Conservation (phyloP, 1,140 invertebrate species). For the Heliothis subflexa region DNA sequence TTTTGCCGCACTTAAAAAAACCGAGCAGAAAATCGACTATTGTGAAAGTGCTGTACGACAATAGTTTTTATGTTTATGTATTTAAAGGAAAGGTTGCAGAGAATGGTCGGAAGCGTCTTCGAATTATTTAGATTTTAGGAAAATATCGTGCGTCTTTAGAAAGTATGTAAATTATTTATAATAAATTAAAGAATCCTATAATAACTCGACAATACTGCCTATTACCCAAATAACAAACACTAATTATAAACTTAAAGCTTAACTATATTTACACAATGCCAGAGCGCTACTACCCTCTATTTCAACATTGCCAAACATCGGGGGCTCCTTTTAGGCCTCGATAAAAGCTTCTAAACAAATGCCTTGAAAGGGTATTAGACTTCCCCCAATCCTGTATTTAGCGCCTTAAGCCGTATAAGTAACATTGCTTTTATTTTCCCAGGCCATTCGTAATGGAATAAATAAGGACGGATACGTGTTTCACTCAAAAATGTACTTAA, state of each 20-base stretch:
- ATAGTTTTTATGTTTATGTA: no score
- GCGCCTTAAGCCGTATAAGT: slow-evolving; percentile 42
- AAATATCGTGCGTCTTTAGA: no score
- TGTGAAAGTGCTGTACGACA: no score
- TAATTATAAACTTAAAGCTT: neutral
- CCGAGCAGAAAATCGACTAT: no score
- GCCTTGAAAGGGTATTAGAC: slow-evolving; percentile 44
- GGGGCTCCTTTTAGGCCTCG: slow-evolving; percentile 27
- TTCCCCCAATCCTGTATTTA: slow-evolving; percentile 29
- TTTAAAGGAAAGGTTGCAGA: no score
- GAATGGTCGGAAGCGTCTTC: no score
- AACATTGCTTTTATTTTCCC: slow-evolving; percentile 42
- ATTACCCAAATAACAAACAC: neutral
- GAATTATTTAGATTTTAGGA: no score
- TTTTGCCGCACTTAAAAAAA: no score
- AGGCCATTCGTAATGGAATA: slow-evolving; percentile 20
- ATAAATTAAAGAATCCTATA: neutral
- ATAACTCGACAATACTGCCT: neutral
- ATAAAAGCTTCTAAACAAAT: slow-evolving; percentile 44
- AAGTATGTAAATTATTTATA: no score
- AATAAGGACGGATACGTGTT: slow-evolving; percentile 5
- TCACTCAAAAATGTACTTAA: slow-evolving; percentile 5
- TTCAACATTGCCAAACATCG: slow-evolving; percentile 31
- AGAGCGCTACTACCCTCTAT: neutral
- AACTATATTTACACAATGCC: neutral